phyloP scores from a whole-genome alignment of 2,888 invertebrate genomes.

The Cataglyphis albicans region DNA sequence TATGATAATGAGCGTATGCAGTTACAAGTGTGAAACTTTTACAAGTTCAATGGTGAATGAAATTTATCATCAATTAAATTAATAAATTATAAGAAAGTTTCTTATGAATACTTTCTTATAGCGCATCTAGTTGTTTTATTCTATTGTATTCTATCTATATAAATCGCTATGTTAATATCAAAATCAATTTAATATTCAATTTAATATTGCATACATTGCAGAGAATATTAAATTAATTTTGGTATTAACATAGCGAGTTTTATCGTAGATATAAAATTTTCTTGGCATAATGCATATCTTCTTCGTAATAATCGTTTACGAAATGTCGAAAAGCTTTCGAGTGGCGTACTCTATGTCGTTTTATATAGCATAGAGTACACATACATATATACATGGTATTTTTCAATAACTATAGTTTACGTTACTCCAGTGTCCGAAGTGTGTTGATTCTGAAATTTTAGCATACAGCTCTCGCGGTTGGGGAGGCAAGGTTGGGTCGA shows the following conservation, averaged over 20 bases:
- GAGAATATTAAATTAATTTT: background rate
- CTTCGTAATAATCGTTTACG: conserved; percentile 7
- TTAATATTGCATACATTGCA: background rate
- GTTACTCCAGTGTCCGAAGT: conserved; percentile 34
- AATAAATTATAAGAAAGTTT: background rate
- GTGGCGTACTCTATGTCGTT: background rate
- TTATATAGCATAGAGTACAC: background rate
- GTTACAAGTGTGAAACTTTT: background rate
- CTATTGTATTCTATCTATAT: background rate
- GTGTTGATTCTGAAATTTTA: conserved; percentile 65
- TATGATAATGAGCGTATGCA: background rate
- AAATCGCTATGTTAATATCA: too few relatives aligned
- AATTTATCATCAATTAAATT: background rate
- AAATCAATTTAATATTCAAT: too few relatives aligned
- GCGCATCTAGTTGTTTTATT: background rate
- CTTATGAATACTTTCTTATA: background rate
- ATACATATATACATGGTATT: background rate
- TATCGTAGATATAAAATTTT: background rate
- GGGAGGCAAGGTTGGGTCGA: conserved; percentile 79
- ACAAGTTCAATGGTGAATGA: background rate
- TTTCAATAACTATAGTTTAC: conserved; percentile 24
- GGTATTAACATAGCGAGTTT: background rate
- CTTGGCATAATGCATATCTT: background rate
- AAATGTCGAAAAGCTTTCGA: conserved; percentile 17
- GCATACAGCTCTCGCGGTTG: conserved; percentile 66